Conservation (phyloP, 2,113 vertebrate genomes). For the Malurus cyaneus region DNA sequence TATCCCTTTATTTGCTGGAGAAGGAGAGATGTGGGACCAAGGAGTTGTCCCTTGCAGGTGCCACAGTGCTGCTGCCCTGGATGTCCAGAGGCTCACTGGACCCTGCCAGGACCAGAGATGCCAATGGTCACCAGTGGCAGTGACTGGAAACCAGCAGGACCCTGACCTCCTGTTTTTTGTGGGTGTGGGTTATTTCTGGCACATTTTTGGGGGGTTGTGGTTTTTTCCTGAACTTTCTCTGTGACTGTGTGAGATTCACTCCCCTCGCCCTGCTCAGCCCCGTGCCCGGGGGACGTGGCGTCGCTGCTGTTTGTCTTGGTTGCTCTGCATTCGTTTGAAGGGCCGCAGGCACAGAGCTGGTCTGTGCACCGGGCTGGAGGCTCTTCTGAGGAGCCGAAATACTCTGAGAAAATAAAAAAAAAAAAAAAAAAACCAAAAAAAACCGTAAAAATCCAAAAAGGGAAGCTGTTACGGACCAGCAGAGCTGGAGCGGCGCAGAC, state of each 20-base stretch:
- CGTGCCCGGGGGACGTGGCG: not conserved
- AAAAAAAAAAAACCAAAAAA: not conserved
- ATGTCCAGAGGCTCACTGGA: not conserved
- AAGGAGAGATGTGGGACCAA: rapidly evolving
- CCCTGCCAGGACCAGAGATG: not conserved
- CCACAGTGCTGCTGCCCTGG: not conserved
- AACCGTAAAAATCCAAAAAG: not conserved
- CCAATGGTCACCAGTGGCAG: not conserved
- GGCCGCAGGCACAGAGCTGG: constrained; percentile 22
- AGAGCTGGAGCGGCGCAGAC: not conserved
- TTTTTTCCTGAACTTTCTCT: not conserved
- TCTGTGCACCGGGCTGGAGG: not conserved
- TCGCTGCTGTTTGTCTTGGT: not conserved
- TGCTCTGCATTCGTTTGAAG: constrained; percentile 11
- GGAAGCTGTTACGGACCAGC: not conserved
- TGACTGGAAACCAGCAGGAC: not conserved
- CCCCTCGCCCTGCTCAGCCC: not conserved
- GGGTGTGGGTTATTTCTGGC: not conserved
- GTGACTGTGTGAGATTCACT: not conserved
- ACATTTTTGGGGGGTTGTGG: rapidly evolving
- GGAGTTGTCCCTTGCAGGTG: not conserved
- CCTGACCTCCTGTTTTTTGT: rapidly evolving
- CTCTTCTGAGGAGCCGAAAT: not conserved
- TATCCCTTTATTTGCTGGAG: not conserved
- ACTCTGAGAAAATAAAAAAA: not conserved